Base-by-base conservation (phyloP, 92 coral and sea anemone genomes). In the Palythoa heliodiscus region DNA sequence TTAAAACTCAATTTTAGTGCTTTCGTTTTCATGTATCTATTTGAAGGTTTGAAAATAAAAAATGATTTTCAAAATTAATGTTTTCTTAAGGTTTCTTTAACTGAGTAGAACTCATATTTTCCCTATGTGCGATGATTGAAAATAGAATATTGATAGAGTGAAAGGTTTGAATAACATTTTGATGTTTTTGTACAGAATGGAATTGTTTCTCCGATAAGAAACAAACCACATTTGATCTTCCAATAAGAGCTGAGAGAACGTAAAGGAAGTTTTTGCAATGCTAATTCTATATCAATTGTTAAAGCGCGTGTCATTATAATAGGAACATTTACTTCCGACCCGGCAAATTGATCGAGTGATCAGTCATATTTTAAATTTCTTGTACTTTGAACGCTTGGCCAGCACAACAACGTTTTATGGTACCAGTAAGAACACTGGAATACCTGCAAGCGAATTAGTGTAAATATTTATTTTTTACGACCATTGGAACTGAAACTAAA, bases 221-320 rank as follows among this genome's bases (percentile, higher is more conserved):
- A n/a, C 7, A 17, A 58, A 60, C 16, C 14, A 17, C 10, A 38
- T 60, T 58, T 20, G 60, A 20, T 48, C 73, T 61, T 39, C 84
- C 84, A 79, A 79, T 79, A 22, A 63, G 58, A 43, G 11, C 13
- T 64, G 64, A 79, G 71, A 79, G 63, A 22, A 23, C 40, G 11
- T 17, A 17, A 60, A 60, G 57, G 35, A 61, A 39, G 38, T 38
- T 63, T 78, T 79, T 76, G 71, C 84, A 63, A 79, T 78, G 38
- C 58, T 11, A 79, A 43, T 79, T 63, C 14, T n/a, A 79, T 61
- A 24, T 69, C 19, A 38, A 78, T 20, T 43, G 84, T 63, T 25
- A 40, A 47, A 64, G 84, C 83, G 83, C 58, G 84, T 63, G 60
- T 39, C 73, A 63, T 17, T 17, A 64, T 55, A 22, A 76, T 61